A percentile compares a stretch with the other conserved stretches of the same genome.
phyloP scores from a whole-genome alignment of 2,888 invertebrate species.

The Apeira syringaria region DNA sequence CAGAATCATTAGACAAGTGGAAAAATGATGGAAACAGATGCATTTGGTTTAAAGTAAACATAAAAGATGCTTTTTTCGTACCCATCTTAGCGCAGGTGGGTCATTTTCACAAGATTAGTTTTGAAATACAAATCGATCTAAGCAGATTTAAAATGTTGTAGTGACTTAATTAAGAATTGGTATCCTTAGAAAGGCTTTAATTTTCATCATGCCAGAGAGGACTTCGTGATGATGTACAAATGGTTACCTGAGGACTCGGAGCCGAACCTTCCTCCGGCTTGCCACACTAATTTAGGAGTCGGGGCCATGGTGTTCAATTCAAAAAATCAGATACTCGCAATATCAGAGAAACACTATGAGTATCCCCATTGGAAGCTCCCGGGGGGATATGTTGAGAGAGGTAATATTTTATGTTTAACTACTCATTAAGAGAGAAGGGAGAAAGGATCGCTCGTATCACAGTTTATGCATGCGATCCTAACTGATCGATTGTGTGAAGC shows the following conservation, averaged over 20 bases:
- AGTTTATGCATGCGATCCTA: too few species aligned
- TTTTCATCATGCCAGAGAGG: conserved; percentile 94
- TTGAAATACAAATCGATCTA: background rate
- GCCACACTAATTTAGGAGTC: conserved; percentile 91
- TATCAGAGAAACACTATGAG: conserved; percentile 89
- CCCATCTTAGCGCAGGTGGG: conserved; percentile 88
- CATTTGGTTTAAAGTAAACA: conserved; percentile 92
- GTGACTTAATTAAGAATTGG: conserved; percentile 37
- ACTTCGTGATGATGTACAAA: conserved; percentile 90
- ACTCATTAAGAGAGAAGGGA: too few species aligned
- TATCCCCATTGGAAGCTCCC: conserved; percentile 94
- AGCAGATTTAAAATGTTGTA: background rate
- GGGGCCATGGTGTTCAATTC: conserved; percentile 94
- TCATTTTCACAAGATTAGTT: background rate
- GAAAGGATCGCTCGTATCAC: too few species aligned
- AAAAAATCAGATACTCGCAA: conserved; percentile 89
- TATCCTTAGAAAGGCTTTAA: conserved; percentile 90
- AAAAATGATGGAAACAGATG: conserved; percentile 84
- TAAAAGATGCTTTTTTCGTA: conserved; percentile 87
- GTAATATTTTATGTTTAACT: too few species aligned
- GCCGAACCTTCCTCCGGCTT: conserved; percentile 88
- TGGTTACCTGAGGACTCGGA: conserved; percentile 88
- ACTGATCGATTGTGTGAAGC: too few species aligned
- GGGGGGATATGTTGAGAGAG: conserved; percentile 94
- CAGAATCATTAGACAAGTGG: conserved; percentile 90